Base-by-base conservation (phyloP, 1,140 invertebrate genomes). In the Orussus abietinus region DNA sequence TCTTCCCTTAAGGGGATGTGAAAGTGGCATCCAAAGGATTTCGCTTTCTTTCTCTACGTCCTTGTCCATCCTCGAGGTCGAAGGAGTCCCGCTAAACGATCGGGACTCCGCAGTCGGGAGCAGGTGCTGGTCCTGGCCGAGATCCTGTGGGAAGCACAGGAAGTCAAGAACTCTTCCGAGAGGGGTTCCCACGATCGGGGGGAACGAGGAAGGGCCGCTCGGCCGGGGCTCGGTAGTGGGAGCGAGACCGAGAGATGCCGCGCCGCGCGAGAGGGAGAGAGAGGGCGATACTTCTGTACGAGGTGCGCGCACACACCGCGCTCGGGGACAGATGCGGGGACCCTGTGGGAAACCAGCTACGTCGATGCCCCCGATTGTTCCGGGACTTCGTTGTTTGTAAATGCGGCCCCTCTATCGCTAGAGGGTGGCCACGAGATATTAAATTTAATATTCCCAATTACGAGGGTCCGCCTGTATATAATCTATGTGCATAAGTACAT, bases 151-250 rank as follows among this genome's bases (percentile, higher is more conserved):
- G 69, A 73, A 72, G 67, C 60, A 59, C 58, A 66, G 69, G 69
- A 73, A 73, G 70, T 73, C 70, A 73, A 73, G 59, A 67, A 73
- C 69, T 72, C 70, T 72, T 70, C 63, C 67, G 60, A 66, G 57
- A 62, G 47, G 48, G 54, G 66, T 73, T 73, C 70, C 70, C 70
- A 73, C 70, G 70, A 72, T 69, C 70, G 57, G 45, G 52, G 53
- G 49, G 34, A 11, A 19, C 43, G 45, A 19, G 25, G 13, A 13
- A 46, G 33, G 29, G 19, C 12, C 32, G 12, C 29, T 11, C 13
- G 28, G 11, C n/a, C 6, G 6, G 26, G 9, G 15, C 31, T 29
- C 20, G 31, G 36, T 20, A 42, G 17, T 21, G 15, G 5, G 22
- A 15, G 37, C 17, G 18, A 10, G 28, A 7, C n/a, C 15, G 20